These are phyloP conservation scores for Pararge aegeria DNA, from an alignment of 1,140 invertebrate species.

Conservation along the genomic window DNA sequence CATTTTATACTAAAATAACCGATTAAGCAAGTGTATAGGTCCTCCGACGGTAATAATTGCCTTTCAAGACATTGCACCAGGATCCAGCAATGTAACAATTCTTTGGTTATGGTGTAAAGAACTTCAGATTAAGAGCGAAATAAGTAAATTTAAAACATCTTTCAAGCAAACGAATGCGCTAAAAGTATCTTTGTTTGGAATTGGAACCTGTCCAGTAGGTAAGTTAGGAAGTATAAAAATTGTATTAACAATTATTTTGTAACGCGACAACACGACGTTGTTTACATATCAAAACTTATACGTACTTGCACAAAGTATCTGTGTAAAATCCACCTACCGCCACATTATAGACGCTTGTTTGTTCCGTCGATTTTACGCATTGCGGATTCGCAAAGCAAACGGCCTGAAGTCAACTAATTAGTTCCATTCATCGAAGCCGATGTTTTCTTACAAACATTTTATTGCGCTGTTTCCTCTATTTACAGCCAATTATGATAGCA, in stretches of 20 bases:
- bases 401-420: background rate
- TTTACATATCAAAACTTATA: background rate
- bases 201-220: background rate
- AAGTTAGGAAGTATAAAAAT: background rate
- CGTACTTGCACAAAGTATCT: background rate
- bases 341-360: slow-evolving; percentile 1
- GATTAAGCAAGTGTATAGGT: no score
- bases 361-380: slow-evolving; percentile 1
- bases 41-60: no score
- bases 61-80: no score
- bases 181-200: no score
- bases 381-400: slow-evolving; percentile 1
- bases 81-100: no score
- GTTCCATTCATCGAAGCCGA: slow-evolving; percentile 16
- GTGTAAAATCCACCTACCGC: background rate
- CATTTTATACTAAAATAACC: no score
- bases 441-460: slow-evolving; percentile 23
- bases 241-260: background rate
- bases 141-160: no score
- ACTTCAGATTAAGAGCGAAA: no score
- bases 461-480: slow-evolving; percentile 24
- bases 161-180: no score
- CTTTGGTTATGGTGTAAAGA: no score
- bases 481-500: slow-evolving; percentile 25
- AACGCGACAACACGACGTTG: background rate